Base-by-base conservation (phyloP, 1,140 invertebrate species). In the Plectus sambesii region DNA sequence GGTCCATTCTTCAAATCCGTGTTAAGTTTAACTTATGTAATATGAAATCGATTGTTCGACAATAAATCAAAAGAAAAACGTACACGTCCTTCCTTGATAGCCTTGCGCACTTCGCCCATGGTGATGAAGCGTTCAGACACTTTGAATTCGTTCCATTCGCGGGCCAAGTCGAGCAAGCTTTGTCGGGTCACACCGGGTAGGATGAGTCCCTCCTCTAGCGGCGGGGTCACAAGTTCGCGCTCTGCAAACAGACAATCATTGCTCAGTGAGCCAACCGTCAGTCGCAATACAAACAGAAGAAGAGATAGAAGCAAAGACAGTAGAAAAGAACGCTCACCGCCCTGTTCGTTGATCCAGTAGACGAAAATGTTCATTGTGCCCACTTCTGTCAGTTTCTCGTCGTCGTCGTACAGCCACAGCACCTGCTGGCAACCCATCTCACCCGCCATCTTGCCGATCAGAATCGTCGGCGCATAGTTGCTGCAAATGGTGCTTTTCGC, bases 321-420 rank as follows among this genome's bases (percentile, higher is more conserved):
- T 40, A 51, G 5, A 52, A 47, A 49, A 54, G 30, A 46, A 29
- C 5, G 49, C 65, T 71, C 74, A 90, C 90, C 87, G 80, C 87
- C 87, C 65, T 85, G 73, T 44, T 87, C 80, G 68, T 96, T 87
- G 47, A 82, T 78, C 68, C 81, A 83, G 63, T 84, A 81, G 56
- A 92, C 77, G 66, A 98, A 96, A 39, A 99, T 81, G 65, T 99
- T 99, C 94, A 99, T 99, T 5, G 92, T 88, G 33, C 94, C 94
- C 38, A 87, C 89, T 78, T 99, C 94, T 0, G 94, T 98, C 1
- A 99, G 62, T 68, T 92, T 79, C 68, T 93, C 80, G 66, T 99
- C 81, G 3, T 87, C 80, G 5, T 92, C 93, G 71, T 82, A 96
- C 3, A 99, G 73, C 94, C 94, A 99, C 5, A 99, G 70, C 2